A percentile compares a stretch with the other conserved stretches of the same genome.
phyloP scores from a whole-genome alignment of 2,113 vertebrate genomes.

The Macaca mulatta region DNA sequence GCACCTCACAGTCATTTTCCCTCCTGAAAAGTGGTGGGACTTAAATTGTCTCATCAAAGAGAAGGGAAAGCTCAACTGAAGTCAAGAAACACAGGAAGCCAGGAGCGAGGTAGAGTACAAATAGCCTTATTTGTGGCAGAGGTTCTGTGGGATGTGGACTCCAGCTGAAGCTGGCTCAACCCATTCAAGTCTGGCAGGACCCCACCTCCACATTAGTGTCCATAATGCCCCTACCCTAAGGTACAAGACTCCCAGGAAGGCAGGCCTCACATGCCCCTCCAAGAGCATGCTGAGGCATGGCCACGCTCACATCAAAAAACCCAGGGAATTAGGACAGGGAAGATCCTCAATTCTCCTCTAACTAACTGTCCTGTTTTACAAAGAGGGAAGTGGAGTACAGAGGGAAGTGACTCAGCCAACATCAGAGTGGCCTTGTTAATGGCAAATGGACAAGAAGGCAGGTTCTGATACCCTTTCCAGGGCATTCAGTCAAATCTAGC shows the following conservation, averaged over 20 bases:
- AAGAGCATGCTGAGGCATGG: not conserved
- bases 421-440: not conserved
- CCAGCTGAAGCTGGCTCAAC: not conserved
- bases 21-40: not conserved
- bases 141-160: not conserved
- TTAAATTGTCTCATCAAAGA: not conserved
- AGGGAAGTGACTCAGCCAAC: not conserved
- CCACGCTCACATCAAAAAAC: not conserved
- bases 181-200: not conserved
- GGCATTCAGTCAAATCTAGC: not conserved
- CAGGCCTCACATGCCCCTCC: not conserved
- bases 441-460: not conserved
- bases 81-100: not conserved
- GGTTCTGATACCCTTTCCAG: not conserved
- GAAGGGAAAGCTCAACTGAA: not conserved
- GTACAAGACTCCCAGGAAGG: not conserved
- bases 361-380: not conserved
- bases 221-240: too few species aligned
- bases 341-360: not conserved
- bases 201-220: not conserved
- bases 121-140: not conserved
- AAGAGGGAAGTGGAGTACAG: not conserved
- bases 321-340: not conserved
- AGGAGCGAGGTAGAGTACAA: not conserved
- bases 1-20: not conserved